These are phyloP conservation scores for Elanoides forficatus DNA, from an alignment of 2,113 vertebrate species.

Conservation along the genomic window DNA sequence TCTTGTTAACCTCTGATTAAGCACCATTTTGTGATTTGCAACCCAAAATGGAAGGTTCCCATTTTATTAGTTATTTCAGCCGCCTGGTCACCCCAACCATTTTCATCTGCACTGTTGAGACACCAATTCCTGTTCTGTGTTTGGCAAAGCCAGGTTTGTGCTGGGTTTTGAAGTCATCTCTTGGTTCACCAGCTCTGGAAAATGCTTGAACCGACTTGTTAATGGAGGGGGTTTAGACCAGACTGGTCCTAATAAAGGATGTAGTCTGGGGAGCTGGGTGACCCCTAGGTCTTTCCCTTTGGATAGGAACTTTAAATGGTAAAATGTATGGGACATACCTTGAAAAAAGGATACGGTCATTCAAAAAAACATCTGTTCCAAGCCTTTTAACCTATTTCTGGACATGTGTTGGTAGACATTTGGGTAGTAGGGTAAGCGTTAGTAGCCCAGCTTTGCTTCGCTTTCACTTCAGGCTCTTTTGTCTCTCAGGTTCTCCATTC, in stretches of 20 bases:
- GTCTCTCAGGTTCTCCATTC: background rate
- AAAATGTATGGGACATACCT: too few relatives aligned
- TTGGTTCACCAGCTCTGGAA: background rate
- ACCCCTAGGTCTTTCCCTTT: background rate
- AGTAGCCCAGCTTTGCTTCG: background rate
- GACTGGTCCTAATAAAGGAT: too few relatives aligned
- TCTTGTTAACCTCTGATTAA: background rate
- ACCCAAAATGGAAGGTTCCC: background rate
- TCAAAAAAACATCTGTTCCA: background rate
- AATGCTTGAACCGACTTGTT: rapidly evolving
- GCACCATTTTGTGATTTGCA: background rate
- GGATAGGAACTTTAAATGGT: background rate
- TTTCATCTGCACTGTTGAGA: background rate
- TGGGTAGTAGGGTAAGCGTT: background rate
- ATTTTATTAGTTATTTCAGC: background rate
- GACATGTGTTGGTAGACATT: rapidly evolving
- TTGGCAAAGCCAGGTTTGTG: background rate
- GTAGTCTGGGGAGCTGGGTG: background rate
- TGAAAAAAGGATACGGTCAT: background rate
- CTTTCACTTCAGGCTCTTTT: too few relatives aligned
- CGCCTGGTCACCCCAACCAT: rapidly evolving
- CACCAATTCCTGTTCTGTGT: rapidly evolving
- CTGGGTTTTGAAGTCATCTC: background rate
- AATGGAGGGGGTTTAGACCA: background rate
- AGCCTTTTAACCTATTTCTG: background rate